Evolutionary conservation across 30 jellyfish, hydroid and myxozoan species (phyloP).

Genomic region (Aurelia aurita complex sp. Pacific): DNA sequence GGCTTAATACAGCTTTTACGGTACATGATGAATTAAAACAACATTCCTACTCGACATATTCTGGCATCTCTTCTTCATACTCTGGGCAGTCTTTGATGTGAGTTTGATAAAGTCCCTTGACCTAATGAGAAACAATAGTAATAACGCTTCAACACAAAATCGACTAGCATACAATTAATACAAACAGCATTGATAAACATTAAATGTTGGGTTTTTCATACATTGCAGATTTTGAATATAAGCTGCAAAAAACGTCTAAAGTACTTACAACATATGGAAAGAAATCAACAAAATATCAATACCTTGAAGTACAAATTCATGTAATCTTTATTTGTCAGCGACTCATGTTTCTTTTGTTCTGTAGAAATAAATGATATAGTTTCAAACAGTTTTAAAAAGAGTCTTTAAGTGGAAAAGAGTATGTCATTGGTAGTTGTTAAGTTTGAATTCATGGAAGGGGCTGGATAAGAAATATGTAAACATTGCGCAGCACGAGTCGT

Average conservation of each 20-base stretch:
- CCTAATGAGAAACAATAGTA: slow-evolving; percentile 29
- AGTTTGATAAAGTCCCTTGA: slow-evolving; percentile 78
- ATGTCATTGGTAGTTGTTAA: no score
- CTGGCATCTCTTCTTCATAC: slow-evolving; percentile 73
- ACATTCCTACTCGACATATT: slow-evolving; percentile 73
- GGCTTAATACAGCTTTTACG: no score
- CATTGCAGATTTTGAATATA: no score
- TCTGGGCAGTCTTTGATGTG: slow-evolving; percentile 90
- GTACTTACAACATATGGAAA: no score
- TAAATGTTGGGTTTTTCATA: no score
- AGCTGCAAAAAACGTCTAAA: no score
- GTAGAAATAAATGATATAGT: neutral
- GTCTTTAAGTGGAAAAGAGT: no score
- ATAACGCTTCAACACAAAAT: no score
- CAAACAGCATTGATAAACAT: no score
- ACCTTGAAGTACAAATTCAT: slow-evolving; percentile 95
- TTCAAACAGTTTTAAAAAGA: no score
- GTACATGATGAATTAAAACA: neutral
- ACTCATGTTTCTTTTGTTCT: slow-evolving; percentile 77
- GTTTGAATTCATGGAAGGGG: neutral
- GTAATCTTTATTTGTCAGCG: slow-evolving; percentile 86
- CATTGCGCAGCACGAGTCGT: slow-evolving; percentile 24
- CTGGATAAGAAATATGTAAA: slow-evolving; percentile 18
- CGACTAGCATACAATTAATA: no score
- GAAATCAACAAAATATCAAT: no score